Conservation (phyloP, 2,797 vertebrate species). For the Acrossocheilus wenchowensis region DNA sequence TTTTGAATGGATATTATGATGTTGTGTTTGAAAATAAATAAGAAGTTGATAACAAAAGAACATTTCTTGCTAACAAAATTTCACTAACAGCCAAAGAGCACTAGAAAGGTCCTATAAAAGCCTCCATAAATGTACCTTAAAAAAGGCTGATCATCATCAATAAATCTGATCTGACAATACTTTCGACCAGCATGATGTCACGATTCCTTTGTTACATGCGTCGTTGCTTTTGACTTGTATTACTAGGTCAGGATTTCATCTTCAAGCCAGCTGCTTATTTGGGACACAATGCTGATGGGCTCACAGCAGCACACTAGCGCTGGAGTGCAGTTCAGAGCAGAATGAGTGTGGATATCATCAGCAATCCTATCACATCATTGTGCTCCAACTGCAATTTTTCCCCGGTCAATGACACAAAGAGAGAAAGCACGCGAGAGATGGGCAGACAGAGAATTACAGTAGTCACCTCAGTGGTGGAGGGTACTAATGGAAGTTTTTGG, state of each 20-base stretch:
- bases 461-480: slow-evolving; percentile 67
- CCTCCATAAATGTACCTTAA: background rate
- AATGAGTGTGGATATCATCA: slow-evolving; percentile 68
- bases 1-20: no score
- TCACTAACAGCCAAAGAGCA: background rate
- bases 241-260: slow-evolving; percentile 22
- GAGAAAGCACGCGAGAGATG: slow-evolving; percentile 46
- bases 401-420: slow-evolving; percentile 56
- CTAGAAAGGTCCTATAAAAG: background rate
- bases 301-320: slow-evolving; percentile 55
- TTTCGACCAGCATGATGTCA: background rate
- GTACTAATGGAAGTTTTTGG: slow-evolving; percentile 68
- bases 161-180: background rate
- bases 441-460: slow-evolving; percentile 71
- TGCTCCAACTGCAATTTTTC: slow-evolving; percentile 77
- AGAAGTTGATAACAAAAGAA: no score
- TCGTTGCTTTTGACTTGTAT: slow-evolving; percentile 13
- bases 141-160: background rate
- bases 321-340: slow-evolving; percentile 58
- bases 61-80: background rate
- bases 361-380: slow-evolving; percentile 76
- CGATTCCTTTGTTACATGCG: background rate
- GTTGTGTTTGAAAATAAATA: no score
- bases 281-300: slow-evolving; percentile 35
- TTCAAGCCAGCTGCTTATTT: slow-evolving; percentile 41